These are phyloP conservation scores for Xestia xanthographa DNA, from an alignment of 2,888 invertebrate genomes.

Conservation along the genomic window DNA sequence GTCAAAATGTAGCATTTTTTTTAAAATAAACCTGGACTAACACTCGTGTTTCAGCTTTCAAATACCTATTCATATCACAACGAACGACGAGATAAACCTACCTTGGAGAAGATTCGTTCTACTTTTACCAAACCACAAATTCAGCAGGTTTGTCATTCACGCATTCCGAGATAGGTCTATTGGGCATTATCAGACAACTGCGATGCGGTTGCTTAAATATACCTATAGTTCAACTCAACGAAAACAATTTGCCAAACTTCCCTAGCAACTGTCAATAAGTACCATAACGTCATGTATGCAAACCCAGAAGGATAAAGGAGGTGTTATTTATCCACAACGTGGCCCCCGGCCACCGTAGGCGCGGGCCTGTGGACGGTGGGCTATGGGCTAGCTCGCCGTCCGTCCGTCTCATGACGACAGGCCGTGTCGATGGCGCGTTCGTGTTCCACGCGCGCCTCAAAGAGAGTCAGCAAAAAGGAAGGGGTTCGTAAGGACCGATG, in stretches of 20 bases:
- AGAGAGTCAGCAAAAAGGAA: too few relatives aligned
- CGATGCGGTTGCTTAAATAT: not conserved
- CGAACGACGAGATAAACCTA: too few relatives aligned
- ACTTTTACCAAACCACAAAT: slow-evolving; percentile 3
- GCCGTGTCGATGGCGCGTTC: too few relatives aligned
- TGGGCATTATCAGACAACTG: not conserved
- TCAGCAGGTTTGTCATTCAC: not conserved
- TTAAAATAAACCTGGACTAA: not conserved
- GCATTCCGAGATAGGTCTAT: not conserved
- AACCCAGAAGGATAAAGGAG: too few relatives aligned
- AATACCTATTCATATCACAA: not conserved
- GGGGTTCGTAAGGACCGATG: too few relatives aligned
- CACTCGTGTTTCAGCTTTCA: not conserved
- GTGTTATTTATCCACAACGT: too few relatives aligned
- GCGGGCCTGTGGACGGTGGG: too few relatives aligned
- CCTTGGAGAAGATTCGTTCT: not conserved
- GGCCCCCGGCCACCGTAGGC: too few relatives aligned
- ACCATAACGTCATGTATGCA: not conserved
- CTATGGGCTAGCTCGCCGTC: too few relatives aligned
- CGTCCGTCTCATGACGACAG: too few relatives aligned
- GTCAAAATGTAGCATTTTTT: too few relatives aligned
- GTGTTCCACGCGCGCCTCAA: too few relatives aligned
- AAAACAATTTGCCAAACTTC: not conserved
- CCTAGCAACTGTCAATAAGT: not conserved
- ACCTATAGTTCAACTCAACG: not conserved